Evolutionary conservation across 2,797 vertebrate genomes (phyloP).

Genomic region (Tapirus indicus): DNA sequence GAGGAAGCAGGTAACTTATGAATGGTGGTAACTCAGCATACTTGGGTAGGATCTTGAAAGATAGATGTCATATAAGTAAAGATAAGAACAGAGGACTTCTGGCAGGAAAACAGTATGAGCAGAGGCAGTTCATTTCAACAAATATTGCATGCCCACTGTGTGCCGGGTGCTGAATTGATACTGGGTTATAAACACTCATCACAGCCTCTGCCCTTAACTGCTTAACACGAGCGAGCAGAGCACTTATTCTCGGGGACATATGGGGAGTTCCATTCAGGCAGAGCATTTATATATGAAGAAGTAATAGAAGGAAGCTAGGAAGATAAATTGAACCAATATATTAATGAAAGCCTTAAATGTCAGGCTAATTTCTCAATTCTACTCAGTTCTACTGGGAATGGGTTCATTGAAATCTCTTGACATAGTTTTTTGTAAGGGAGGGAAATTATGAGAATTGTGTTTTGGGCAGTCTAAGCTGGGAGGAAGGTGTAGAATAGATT

Average conservation of each 20-base stretch:
- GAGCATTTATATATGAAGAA: background rate
- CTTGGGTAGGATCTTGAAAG: background rate
- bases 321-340: constrained; percentile 46
- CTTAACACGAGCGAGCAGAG: background rate
- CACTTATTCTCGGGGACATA: background rate
- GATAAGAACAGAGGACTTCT: background rate
- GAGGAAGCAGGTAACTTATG: background rate
- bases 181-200: background rate
- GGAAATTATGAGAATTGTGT: background rate
- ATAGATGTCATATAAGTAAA: background rate
- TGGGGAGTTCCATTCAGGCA: background rate
- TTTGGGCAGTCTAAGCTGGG: background rate
- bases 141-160: background rate
- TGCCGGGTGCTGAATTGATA: background rate
- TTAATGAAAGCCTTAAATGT: constrained; percentile 48
- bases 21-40: background rate
- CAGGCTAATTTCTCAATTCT: background rate
- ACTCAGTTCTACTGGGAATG: background rate
- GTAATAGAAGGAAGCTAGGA: constrained; percentile 15
- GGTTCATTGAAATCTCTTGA: constrained; percentile 1
- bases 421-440: background rate
- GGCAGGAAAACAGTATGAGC: background rate
- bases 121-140: constrained; percentile 20
- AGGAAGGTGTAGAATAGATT: background rate
- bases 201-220: background rate